Evolutionary conservation across 2,113 vertebrate species (phyloP), one percentile per base, ranked within the genome.

Genomic region (Platysternon megacephalum): DNA sequence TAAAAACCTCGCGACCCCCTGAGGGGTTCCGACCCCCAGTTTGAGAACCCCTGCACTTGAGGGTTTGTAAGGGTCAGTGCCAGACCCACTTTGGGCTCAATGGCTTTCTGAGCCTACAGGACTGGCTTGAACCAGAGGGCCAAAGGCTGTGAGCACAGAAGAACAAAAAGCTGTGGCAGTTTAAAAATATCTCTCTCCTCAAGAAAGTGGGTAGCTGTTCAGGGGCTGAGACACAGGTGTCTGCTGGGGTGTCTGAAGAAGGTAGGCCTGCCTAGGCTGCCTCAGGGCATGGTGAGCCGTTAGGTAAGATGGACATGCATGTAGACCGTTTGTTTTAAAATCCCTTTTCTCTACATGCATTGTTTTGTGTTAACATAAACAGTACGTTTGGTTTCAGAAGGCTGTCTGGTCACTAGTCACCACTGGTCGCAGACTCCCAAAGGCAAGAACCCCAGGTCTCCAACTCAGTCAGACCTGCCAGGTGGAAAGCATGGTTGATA

Each of bases 101-200:
- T 81, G 46, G 32, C 84, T n/a, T 78, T 35, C 82, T 88, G 14
- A 94, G 24, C 72, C 72, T 44, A 44, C 17, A 65, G 35, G 13
- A n/a, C 35, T 35, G 65, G 68, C 35, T 24, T 42, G 42, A 48
- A 35, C 13, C 44, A 21, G 44, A 68, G 48, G 29, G n/a, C n/a
- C 55, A 6, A 0, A 44, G 1, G 29, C 5, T 13, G 2, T 49
- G 52, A 26, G 46, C 42, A 26, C 0, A 8, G 52, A 1, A 17
- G 52, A 74, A 42, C 5, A 42, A 42, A 74, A 74, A 74, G 24
- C 17, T 32, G 65, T 24, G 51, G 58, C 0, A 0, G 17, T 91
- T 93, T 79, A 80, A 80, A 81, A 61, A 7, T 48, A 58, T 35
- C 24, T 10, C 3, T 49, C 3, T 79, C 2, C 24, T 44, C 55